Evolutionary conservation across 2,888 invertebrate genomes (phyloP), one percentile per base, ranked within the genome.

Genomic region (Galeopsomyia nigrocyanea): DNA sequence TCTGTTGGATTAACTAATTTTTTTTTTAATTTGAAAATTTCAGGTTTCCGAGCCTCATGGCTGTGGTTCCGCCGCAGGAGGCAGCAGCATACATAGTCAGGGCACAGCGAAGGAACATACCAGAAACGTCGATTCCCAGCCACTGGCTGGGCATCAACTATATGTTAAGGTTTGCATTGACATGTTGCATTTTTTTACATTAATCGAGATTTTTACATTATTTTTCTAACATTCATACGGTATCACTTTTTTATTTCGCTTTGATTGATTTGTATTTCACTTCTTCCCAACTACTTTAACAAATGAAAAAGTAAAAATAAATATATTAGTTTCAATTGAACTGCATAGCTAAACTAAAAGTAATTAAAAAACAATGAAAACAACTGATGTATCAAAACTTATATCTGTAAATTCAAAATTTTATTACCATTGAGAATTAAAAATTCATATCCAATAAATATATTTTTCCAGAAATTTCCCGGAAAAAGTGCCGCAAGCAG

Each of bases 31-130:
- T 14, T n/a, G n/a, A 39, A 39, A 39, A 39, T 72, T 76, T 21
- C 70, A 87, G 88, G 81, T 94, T 93, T 87, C 90, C 91, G 1
- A 88, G 85, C 21, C 81, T 92, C 73, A 89, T 94, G 89, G 89
- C 89, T 80, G 84, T 93, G 80, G 87, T 94, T 57, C 83, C 89
- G 7, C 89, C 93, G 0, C 87, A 90, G 75, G 88, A 90, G 74
- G 93, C 92, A 0, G 93, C 92, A 0, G 87, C 88, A 65, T 85
- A 88, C 76, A 93, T 94, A 81, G 89, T 94, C 64, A 87, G 88
- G 64, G 93, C 94, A 0, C 92, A 94, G 77, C 87, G 93, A 71
- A 88, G 90, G 77, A 89, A 92, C 64, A 84, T 90, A 67, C 77
- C 78, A 53, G 92, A 93, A 83, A 87, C 89, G 16, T 89, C 93